phyloP scores from a whole-genome alignment of 1,140 invertebrate species.

The Aphelinus certus region DNA sequence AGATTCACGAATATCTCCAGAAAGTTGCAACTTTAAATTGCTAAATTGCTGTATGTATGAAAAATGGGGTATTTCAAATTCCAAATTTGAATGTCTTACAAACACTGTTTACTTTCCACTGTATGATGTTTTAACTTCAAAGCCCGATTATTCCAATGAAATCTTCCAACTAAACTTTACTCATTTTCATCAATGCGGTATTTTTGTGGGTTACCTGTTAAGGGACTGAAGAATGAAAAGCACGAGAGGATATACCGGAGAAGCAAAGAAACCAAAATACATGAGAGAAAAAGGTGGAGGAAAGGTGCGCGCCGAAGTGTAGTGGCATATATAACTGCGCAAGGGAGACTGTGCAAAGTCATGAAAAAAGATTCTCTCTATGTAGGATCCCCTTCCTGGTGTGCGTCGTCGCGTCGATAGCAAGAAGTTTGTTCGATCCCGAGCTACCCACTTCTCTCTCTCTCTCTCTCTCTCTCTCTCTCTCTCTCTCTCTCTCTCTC shows the following conservation, averaged over 20 bases:
- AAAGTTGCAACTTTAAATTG: no score
- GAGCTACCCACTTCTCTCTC: conserved; percentile 21
- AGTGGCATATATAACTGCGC: neutral
- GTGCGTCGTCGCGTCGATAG: conserved; percentile 20
- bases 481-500: conserved; percentile 3
- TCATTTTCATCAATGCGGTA: conserved; percentile 23
- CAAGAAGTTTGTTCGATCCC: conserved; percentile 34
- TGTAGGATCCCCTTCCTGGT: neutral
- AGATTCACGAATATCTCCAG: no score
- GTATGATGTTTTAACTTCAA: no score
- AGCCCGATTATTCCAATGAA: no score
- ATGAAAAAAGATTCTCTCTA: conserved; percentile 13
- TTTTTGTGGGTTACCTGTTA: conserved; percentile 10
- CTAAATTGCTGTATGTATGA: no score
- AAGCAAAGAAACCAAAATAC: neutral
- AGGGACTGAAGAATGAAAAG: conserved; percentile 5
- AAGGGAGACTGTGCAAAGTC: conserved; percentile 16
- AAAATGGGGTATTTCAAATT: no score
- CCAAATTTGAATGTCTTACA: no score
- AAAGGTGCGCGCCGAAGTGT: neutral
- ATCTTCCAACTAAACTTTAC: neutral
- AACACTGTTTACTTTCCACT: no score
- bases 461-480: neutral
- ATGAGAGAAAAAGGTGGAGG: neutral
- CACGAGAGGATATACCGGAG: conserved; percentile 7